phyloP scores from a whole-genome alignment of 2,113 vertebrate genomes.

The Scalopus aquaticus region DNA sequence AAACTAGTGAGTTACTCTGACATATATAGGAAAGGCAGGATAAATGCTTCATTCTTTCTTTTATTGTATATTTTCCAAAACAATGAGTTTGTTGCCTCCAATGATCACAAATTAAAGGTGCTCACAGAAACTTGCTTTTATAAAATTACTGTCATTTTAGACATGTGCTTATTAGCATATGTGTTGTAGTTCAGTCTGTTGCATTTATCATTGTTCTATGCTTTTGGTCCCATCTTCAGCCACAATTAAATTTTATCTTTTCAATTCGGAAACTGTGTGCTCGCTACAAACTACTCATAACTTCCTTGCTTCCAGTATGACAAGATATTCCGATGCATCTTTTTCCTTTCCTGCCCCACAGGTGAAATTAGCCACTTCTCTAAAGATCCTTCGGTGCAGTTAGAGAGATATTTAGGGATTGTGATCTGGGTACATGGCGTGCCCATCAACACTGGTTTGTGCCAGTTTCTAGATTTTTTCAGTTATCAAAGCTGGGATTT shows the following conservation, averaged over 20 bases:
- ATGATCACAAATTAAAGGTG: background rate
- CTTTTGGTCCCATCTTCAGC: background rate
- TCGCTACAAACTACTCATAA: background rate
- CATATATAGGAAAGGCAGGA: background rate
- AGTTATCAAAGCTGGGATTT: background rate
- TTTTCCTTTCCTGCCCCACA: background rate
- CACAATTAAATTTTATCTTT: background rate
- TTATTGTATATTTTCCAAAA: background rate
- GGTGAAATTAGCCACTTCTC: background rate
- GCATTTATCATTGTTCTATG: background rate
- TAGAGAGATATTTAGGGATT: background rate
- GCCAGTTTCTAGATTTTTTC: constrained; percentile 8
- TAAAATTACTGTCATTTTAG: background rate
- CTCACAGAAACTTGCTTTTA: background rate
- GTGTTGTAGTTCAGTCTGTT: background rate
- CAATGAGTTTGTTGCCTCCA: background rate
- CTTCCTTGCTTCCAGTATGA: background rate
- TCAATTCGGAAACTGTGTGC: background rate
- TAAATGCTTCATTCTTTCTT: background rate
- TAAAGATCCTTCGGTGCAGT: background rate
- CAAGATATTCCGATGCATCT: background rate
- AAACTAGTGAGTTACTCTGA: background rate
- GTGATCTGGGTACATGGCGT: background rate
- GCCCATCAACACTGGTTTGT: background rate
- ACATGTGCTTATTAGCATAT: background rate